Conservation (phyloP, 2,797 vertebrate species). For the Sparus aurata region DNA sequence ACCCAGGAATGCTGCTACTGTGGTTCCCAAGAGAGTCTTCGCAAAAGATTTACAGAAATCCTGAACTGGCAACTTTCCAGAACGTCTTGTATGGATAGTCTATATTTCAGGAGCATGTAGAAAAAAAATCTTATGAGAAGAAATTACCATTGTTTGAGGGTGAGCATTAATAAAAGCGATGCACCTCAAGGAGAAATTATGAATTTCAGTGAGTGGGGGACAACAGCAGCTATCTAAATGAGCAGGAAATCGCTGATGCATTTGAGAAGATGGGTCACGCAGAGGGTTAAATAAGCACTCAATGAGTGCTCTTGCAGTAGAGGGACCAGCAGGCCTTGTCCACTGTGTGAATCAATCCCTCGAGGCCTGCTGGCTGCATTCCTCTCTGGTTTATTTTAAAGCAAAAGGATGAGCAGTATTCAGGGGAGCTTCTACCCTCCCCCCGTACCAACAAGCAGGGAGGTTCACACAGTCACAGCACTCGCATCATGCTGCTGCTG, state of each 20-base stretch:
- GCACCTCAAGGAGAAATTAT: background rate
- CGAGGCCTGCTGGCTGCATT: conserved; percentile 75
- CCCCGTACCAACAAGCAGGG: conserved; percentile 56
- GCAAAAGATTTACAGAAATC: conserved; percentile 35
- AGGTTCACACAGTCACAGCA: conserved; percentile 65
- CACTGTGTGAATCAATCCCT: conserved; percentile 67
- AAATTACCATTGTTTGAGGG: background rate
- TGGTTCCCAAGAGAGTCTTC: conserved; percentile 33
- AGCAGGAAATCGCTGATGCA: conserved; percentile 34
- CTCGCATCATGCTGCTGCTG: conserved; percentile 38
- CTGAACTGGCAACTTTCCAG: conserved; percentile 10
- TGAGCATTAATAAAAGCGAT: background rate
- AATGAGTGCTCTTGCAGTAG: conserved; percentile 45
- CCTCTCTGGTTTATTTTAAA: conserved; percentile 85
- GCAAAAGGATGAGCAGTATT: conserved; percentile 77
- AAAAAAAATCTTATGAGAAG: background rate
- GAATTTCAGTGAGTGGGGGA: background rate
- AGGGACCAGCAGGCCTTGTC: conserved; percentile 54
- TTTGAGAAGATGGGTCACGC: conserved; percentile 24
- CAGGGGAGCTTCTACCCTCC: conserved; percentile 59
- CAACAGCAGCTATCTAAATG: background rate
- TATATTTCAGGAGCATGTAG: background rate
- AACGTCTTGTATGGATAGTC: conserved; percentile 5
- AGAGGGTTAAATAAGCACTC: conserved; percentile 51
- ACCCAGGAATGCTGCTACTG: conserved; percentile 33